These are phyloP conservation scores for Diabrotica virgifera DNA, from an alignment of 1,140 invertebrate species.

Conservation along the genomic window DNA sequence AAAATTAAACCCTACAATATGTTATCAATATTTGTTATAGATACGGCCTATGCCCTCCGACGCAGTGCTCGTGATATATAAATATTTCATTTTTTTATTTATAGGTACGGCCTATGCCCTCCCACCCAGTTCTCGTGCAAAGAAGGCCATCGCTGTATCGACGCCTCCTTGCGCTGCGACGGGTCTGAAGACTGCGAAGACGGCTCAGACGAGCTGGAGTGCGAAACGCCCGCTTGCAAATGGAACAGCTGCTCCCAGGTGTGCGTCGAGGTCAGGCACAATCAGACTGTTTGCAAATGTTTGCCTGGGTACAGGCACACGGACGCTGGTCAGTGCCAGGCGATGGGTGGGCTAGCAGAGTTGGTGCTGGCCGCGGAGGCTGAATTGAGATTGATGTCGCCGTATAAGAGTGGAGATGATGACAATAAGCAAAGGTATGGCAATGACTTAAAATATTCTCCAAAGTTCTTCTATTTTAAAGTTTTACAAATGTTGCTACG, in stretches of 20 bases:
- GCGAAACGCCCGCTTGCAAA: conserved; percentile 51
- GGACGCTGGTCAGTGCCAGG: conserved; percentile 55
- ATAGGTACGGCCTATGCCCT: conserved; percentile 50
- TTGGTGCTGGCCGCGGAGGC: conserved; percentile 63
- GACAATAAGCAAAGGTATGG: conserved; percentile 23
- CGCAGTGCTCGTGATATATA: conserved; percentile 80
- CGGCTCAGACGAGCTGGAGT: conserved; percentile 61
- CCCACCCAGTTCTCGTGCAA: conserved; percentile 73
- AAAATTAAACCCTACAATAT: no score
- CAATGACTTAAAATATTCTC: not conserved
- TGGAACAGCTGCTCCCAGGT: conserved; percentile 74
- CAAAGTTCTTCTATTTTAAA: conserved; percentile 26
- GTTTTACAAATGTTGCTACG: no score
- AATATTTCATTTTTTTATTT: no score
- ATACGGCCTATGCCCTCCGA: conserved; percentile 51
- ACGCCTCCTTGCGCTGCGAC: conserved; percentile 72
- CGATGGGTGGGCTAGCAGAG: conserved; percentile 55
- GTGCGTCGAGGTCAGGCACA: conserved; percentile 63
- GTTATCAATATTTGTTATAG: no score
- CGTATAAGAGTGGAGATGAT: conserved; percentile 56
- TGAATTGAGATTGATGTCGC: conserved; percentile 60
- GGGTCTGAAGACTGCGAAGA: conserved; percentile 61
- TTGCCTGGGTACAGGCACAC: conserved; percentile 60
- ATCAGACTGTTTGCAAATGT: conserved; percentile 63
- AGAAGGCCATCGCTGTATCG: conserved; percentile 67